These are phyloP conservation scores for Notarius lentiginosus DNA, from an alignment of 2,113 vertebrate species.

Conservation along the genomic window DNA sequence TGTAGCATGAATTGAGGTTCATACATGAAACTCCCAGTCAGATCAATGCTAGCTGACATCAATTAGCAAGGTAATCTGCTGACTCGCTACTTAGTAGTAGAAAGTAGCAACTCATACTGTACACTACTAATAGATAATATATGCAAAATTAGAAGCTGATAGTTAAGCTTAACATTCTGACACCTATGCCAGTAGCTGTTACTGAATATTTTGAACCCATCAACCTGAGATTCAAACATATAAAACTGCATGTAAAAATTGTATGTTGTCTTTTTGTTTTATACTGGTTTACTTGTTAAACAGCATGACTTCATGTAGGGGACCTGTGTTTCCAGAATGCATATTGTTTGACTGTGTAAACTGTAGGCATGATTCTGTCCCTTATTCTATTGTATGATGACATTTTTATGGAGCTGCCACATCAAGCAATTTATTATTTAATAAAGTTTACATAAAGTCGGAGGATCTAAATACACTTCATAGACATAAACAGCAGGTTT, in stretches of 20 bases:
- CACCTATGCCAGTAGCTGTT: not conserved
- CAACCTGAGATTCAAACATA: not conserved
- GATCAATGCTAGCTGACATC: not conserved
- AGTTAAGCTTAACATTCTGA: not conserved
- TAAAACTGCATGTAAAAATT: not conserved
- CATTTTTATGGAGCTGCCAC: not conserved
- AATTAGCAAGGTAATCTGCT: not conserved
- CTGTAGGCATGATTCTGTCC: not conserved
- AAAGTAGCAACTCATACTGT: not conserved
- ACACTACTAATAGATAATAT: not conserved
- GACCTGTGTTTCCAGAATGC: not conserved
- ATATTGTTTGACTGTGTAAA: not conserved
- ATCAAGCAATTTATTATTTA: not conserved
- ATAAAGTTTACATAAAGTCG: not conserved
- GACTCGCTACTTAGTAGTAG: not conserved
- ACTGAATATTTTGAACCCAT: not conserved
- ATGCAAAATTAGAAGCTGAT: not conserved
- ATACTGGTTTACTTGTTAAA: not conserved
- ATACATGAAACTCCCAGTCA: not conserved
- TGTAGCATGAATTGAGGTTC: not conserved
- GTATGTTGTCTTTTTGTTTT: not conserved
- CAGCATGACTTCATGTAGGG: not conserved
- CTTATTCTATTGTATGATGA: not conserved
- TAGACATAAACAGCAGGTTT: not conserved
- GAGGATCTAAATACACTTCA: not conserved